Conservation (phyloP, 2,113 vertebrate species). For the Grammomys dolichurus region DNA sequence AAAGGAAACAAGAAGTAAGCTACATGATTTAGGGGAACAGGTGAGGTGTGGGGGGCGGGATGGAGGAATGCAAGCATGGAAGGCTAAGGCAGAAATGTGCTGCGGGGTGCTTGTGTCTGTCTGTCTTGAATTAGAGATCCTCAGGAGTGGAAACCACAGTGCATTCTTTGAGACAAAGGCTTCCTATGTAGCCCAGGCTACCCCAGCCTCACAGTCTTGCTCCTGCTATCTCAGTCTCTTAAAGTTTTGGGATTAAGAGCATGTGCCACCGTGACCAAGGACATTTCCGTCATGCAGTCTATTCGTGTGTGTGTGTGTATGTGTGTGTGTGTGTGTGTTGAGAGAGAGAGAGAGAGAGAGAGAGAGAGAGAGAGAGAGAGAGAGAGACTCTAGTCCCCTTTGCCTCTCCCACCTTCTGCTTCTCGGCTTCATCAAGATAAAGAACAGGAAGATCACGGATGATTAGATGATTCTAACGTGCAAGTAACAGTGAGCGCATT, state of each 20-base stretch:
- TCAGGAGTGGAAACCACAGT: neutral
- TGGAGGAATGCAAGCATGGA: neutral
- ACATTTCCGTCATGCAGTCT: neutral
- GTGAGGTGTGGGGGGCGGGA: neutral
- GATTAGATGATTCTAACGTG: conserved; percentile 73
- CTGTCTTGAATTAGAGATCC: neutral
- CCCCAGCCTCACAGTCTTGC: neutral
- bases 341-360: neutral
- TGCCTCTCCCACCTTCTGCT: neutral
- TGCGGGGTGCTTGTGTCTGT: neutral
- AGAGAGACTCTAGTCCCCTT: neutral
- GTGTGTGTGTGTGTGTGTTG: neutral
- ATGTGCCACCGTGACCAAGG: neutral
- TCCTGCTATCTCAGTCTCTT: neutral
- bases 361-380: neutral
- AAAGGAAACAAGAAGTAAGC: neutral
- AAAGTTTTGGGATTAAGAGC: neutral
- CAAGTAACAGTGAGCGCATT: conserved; percentile 65
- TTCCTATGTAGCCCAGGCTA: neutral
- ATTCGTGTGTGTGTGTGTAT: neutral
- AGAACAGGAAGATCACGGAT: conserved; percentile 48
- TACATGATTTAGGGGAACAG: neutral
- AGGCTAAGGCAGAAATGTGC: neutral
- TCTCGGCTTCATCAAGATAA: conserved; percentile 56
- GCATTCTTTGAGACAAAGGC: neutral